Percentiles rank a stretch among this genome's conserved stretches.
phyloP scores from a whole-genome alignment of 35 echinoderm and acorn worm species.

The Eucidaris tribuloides region DNA sequence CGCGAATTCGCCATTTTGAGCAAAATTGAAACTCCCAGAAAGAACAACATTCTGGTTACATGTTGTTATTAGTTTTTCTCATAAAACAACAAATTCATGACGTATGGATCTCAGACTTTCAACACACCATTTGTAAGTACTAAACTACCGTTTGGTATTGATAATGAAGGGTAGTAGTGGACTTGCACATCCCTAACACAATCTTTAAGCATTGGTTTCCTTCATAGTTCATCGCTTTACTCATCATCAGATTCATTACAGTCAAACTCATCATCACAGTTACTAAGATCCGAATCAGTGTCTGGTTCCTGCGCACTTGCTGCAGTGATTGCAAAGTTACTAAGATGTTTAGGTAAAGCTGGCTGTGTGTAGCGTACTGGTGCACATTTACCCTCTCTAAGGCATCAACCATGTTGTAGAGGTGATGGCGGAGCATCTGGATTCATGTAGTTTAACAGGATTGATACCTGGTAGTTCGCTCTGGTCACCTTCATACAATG shows the following conservation, averaged over 20 bases:
- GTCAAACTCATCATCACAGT: not conserved
- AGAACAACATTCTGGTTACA: too few species aligned
- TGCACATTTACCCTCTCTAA: constrained; percentile 19
- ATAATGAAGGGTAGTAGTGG: too few species aligned
- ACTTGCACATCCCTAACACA: too few species aligned
- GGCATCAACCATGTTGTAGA: not conserved
- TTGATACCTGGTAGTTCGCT: constrained; percentile 27
- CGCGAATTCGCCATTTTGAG: too few species aligned
- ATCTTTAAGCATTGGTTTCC: too few species aligned
- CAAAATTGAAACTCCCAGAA: too few species aligned
- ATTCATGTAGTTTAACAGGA: constrained; percentile 21
- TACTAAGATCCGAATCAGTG: not conserved
- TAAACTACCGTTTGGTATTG: too few species aligned
- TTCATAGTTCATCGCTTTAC: too few species aligned
- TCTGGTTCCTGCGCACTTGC: not conserved
- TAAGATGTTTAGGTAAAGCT: not conserved
- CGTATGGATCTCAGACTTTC: too few species aligned
- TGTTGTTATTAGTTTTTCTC: too few species aligned
- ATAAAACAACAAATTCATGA: too few species aligned
- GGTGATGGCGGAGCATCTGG: constrained; percentile 24
- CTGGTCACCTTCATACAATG: constrained; percentile 2
- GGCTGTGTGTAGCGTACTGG: constrained; percentile 10
- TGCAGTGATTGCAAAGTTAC: not conserved
- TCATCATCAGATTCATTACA: not conserved
- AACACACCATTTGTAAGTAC: too few species aligned